Conservation (phyloP, 1,140 invertebrate genomes). For the Trinorchestia longiramus region DNA sequence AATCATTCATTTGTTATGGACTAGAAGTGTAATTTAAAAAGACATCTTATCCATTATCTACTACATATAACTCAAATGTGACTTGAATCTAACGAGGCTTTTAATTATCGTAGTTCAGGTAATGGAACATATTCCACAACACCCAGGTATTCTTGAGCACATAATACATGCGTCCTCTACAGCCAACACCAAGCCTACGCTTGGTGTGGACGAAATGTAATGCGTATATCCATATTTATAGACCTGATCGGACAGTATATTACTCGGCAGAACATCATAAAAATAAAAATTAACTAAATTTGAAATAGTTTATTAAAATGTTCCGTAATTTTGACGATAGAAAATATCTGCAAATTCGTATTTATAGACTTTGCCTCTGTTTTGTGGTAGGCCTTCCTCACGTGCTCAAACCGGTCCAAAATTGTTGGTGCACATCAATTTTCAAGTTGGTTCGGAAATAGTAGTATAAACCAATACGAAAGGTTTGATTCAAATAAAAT, state of each 20-base stretch:
- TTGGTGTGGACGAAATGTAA: not conserved
- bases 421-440: too few relatives aligned
- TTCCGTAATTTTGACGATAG: not conserved
- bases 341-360: not conserved
- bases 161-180: not conserved
- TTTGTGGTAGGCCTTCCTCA: not conserved
- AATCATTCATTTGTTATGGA: too few relatives aligned
- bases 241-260: not conserved
- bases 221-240: not conserved
- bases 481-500: too few relatives aligned
- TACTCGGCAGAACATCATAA: not conserved
- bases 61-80: too few relatives aligned
- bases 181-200: not conserved
- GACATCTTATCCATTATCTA: too few relatives aligned
- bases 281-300: not conserved
- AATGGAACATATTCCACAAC: not conserved
- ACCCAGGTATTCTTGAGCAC: not conserved
- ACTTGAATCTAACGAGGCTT: not conserved
- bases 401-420: too few relatives aligned
- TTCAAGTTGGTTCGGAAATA: too few relatives aligned
- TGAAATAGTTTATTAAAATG: not conserved
- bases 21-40: too few relatives aligned
- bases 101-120: not conserved
- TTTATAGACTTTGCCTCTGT: not conserved
- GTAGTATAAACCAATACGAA: too few relatives aligned